A percentile compares a stretch with the other conserved stretches of the same genome.
Evolutionary conservation across 2,797 vertebrate species (phyloP).

Genomic region (Uromys caudimaculatus): DNA sequence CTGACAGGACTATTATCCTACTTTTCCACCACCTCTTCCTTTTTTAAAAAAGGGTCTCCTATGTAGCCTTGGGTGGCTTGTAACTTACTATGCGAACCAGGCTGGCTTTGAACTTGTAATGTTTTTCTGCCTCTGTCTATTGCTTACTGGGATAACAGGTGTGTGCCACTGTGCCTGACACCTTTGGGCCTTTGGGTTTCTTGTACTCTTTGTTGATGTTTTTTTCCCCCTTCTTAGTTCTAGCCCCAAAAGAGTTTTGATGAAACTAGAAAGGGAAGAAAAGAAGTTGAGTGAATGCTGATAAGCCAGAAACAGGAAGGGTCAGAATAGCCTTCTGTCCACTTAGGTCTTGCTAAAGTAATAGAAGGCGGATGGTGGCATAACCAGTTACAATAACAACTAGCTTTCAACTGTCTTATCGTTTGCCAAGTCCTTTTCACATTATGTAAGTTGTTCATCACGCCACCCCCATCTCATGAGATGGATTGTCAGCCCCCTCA

Average conservation of each 20-base stretch:
- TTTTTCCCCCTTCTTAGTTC: not conserved
- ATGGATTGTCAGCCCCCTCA: not conserved
- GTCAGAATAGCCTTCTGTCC: not conserved
- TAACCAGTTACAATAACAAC: not conserved
- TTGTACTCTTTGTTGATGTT: not conserved
- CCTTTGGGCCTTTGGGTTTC: not conserved
- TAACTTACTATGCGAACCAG: not conserved
- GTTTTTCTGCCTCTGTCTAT: not conserved
- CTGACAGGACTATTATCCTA: not conserved
- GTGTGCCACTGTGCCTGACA: not conserved
- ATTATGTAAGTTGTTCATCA: constrained; percentile 6
- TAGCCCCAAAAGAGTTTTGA: not conserved
- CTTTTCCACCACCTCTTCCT: too few relatives aligned
- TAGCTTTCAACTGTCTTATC: not conserved
- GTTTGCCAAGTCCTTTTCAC: not conserved
- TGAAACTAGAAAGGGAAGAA: not conserved
- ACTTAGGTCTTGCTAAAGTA: not conserved
- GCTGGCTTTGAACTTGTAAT: not conserved
- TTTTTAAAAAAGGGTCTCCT: not conserved
- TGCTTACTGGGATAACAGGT: not conserved
- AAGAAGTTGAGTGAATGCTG: not conserved
- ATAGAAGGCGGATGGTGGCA: not conserved
- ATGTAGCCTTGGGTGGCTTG: not conserved
- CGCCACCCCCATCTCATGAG: not conserved
- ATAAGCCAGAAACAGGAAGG: not conserved